Conservation (phyloP, 1,140 invertebrate genomes). For the Zaprionus tsacasi region DNA sequence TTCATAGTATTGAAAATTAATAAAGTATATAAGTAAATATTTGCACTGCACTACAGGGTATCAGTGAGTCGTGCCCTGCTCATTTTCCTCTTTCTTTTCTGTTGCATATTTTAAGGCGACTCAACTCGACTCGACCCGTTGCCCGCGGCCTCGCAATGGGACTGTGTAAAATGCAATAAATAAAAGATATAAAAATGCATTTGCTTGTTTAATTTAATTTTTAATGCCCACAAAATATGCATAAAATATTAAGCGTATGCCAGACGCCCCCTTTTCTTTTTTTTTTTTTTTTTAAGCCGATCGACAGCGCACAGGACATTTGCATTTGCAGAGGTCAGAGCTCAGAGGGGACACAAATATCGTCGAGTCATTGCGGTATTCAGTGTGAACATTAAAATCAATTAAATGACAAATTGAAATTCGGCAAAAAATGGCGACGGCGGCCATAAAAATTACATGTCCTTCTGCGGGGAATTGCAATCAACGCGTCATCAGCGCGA, state of each 20-base stretch:
- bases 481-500: slow-evolving; percentile 74
- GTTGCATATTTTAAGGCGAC: slow-evolving; percentile 72
- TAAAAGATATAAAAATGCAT: slow-evolving; percentile 64
- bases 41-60: slow-evolving; percentile 1
- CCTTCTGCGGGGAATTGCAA: slow-evolving; percentile 79
- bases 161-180: slow-evolving; percentile 66
- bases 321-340: slow-evolving; percentile 49
- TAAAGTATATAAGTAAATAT: neutral
- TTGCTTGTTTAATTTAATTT: slow-evolving; percentile 82
- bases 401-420: slow-evolving; percentile 82
- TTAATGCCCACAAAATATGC: slow-evolving; percentile 82
- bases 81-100: slow-evolving; percentile 28
- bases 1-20: neutral
- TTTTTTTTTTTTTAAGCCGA: slow-evolving; percentile 22
- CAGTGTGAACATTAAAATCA: slow-evolving; percentile 78
- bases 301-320: slow-evolving; percentile 41
- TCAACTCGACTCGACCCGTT: neutral
- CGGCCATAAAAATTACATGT: slow-evolving; percentile 79
- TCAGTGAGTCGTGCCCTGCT: neutral
- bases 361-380: slow-evolving; percentile 40
- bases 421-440: slow-evolving; percentile 70
- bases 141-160: slow-evolving; percentile 1
- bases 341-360: slow-evolving; percentile 35
- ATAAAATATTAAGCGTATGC: slow-evolving; percentile 74
- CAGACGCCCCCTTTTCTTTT: slow-evolving; percentile 13